Evolutionary conservation across 2,113 vertebrate genomes (phyloP).

Genomic region (Zosterops lateralis): DNA sequence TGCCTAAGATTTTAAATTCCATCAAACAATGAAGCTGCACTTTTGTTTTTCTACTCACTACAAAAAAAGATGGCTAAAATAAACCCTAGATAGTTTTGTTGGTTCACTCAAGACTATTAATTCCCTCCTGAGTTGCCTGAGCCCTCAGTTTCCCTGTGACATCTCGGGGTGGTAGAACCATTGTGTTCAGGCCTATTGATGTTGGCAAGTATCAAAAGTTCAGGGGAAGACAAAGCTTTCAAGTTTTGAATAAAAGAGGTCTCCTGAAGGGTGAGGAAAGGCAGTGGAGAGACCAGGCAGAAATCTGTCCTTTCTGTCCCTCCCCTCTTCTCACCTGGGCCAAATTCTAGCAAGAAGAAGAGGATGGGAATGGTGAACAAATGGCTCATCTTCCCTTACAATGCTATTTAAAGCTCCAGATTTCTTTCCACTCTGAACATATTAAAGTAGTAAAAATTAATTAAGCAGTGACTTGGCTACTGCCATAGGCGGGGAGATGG

Average conservation of each 20-base stretch:
- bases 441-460: background rate
- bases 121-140: background rate
- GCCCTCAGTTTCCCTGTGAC: background rate
- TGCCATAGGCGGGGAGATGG: background rate
- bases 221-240: background rate
- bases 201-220: background rate
- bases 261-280: background rate
- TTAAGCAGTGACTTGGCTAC: background rate
- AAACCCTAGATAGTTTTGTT: background rate
- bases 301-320: background rate
- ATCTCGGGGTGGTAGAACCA: accelerated
- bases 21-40: background rate
- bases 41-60: background rate
- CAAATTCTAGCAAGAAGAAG: background rate
- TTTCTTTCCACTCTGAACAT: background rate
- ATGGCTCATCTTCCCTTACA: background rate
- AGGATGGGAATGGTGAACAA: background rate
- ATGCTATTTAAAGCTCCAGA: background rate
- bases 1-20: background rate
- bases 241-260: background rate
- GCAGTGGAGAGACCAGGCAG: background rate
- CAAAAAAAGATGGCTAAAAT: background rate
- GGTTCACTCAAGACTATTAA: background rate
- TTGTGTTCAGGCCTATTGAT: accelerated
- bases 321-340: background rate